Base-by-base conservation (phyloP, 2,113 vertebrate genomes). In the Toxotes chatareus region DNA sequence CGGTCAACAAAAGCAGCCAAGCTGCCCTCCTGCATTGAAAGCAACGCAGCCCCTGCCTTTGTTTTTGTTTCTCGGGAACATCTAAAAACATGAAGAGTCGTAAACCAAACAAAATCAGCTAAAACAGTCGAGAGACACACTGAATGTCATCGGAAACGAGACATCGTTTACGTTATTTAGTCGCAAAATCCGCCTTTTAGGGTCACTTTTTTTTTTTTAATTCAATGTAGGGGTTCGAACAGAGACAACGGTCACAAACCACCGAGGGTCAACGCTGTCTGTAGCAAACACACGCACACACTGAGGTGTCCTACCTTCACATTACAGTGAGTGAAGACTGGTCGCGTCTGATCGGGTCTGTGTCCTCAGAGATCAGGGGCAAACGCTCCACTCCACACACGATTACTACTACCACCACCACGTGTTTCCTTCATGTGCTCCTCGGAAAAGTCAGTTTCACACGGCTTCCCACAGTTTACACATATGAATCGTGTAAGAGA, bases 1-100 rank as follows among this genome's bases (percentile, higher is more conserved):
- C 16, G 27, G 31, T 63, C 66, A 79, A 81, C 69, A 89, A 83
- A 27, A 81, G 67, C 14, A 40, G 7, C 2, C 76, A 53, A 7
- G 70, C 32, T 49, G 44, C 17, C 21, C 5, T 40, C 21, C 23
- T 27, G 14, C 7, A 59, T n/a, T 17, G 16, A 23, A 32, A 27
- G 21, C 36, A 27, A 27, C 27, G 27, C 27, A 27, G 7, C 12
- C 4, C 19, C 10, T 16, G 14, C 40, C 10, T 23, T 27, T 9
- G 3, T 12, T 9, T 10, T 0, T 31, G 17, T 1, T 17, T 1
- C 69, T 4, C 16, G 0, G 1, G 0, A 3, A 23, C 12, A 14
- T 21, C 13, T n/a, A 27, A 34, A 74, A 3, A 23, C 17, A 44
- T 7, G 3, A 13, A 34, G 31, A 46, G 5, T 1, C 21, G 19